A percentile compares a stretch with the other conserved stretches of the same genome.
phyloP scores from a whole-genome alignment of 2,797 vertebrate genomes.

The Salarias fasciatus region DNA sequence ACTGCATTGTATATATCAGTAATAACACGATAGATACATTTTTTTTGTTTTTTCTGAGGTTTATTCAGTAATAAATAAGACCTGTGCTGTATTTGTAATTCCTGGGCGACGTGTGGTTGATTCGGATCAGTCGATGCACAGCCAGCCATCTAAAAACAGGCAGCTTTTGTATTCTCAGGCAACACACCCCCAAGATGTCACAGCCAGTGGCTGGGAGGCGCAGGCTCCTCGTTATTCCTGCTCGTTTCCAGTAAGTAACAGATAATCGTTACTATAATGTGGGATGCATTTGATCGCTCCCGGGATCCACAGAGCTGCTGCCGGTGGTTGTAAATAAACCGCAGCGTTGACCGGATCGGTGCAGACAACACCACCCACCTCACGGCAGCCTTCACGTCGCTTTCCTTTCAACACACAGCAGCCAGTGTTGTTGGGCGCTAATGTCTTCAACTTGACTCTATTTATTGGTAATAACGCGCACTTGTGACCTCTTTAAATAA shows the following conservation, averaged over 20 bases:
- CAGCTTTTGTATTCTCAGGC: constrained; percentile 81
- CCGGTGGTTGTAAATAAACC: constrained; percentile 34
- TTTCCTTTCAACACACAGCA: constrained; percentile 41
- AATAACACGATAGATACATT: no score
- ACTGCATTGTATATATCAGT: no score
- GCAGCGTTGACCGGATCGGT: constrained; percentile 9
- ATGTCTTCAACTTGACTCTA: constrained; percentile 39
- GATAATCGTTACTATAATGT: constrained; percentile 8
- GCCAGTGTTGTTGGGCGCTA: constrained; percentile 46
- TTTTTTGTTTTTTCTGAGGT: no score
- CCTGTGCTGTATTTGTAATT: neutral
- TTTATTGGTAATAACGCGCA: no score
- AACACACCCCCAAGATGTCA: constrained; percentile 82
- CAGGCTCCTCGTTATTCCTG: constrained; percentile 45
- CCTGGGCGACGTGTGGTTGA: constrained; percentile 23
- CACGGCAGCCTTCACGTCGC: constrained; percentile 41
- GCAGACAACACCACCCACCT: constrained; percentile 67
- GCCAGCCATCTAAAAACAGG: constrained; percentile 78
- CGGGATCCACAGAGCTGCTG: no score
- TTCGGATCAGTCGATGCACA: constrained; percentile 53
- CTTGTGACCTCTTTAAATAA: no score
- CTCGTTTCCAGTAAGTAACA: constrained; percentile 33
- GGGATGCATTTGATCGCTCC: neutral
- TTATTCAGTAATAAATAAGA: no score
- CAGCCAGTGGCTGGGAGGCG: constrained; percentile 54